These are phyloP conservation scores for Ptychadena robeensis DNA, from an alignment of 2,797 vertebrate species.

Conservation along the genomic window DNA sequence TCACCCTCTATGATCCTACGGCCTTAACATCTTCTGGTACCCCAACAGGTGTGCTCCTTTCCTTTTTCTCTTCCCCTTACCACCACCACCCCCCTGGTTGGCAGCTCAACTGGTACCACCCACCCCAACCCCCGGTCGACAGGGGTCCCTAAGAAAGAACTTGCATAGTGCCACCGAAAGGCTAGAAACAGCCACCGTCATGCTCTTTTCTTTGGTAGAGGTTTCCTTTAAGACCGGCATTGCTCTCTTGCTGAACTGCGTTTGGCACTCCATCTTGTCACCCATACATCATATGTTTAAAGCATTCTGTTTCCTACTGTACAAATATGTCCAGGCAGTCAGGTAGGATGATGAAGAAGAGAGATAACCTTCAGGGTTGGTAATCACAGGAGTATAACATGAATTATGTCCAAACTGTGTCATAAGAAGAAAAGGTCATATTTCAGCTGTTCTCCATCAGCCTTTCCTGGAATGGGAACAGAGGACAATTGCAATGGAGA, in stretches of 20 bases:
- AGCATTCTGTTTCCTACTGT: slow-evolving; percentile 2
- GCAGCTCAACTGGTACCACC: too few species aligned
- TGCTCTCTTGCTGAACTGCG: not conserved
- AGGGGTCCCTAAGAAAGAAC: too few species aligned
- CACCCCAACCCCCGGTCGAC: too few species aligned
- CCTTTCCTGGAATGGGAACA: not conserved
- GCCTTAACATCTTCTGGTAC: too few species aligned
- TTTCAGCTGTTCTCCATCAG: slow-evolving; percentile 29
- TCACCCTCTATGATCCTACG: too few species aligned
- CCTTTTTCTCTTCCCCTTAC: too few species aligned
- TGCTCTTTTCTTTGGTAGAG: too few species aligned
- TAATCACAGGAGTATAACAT: slow-evolving; percentile 10
- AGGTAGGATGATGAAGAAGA: slow-evolving; percentile 31
- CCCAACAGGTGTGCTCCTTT: too few species aligned
- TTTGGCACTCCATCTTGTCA: not conserved
- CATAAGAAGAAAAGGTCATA: slow-evolving; percentile 42
- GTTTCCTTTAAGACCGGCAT: not conserved
- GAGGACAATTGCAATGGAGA: not conserved
- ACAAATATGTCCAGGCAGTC: slow-evolving; percentile 34
- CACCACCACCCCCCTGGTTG: too few species aligned
- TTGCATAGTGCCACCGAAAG: too few species aligned
- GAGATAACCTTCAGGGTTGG: slow-evolving; percentile 35
- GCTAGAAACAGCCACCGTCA: too few species aligned
- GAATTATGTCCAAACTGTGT: slow-evolving; percentile 25
- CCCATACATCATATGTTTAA: not conserved